Evolutionary conservation across 2,113 vertebrate genomes (phyloP), one percentile per base, ranked within the genome.

Genomic region (Silurus asotus): DNA sequence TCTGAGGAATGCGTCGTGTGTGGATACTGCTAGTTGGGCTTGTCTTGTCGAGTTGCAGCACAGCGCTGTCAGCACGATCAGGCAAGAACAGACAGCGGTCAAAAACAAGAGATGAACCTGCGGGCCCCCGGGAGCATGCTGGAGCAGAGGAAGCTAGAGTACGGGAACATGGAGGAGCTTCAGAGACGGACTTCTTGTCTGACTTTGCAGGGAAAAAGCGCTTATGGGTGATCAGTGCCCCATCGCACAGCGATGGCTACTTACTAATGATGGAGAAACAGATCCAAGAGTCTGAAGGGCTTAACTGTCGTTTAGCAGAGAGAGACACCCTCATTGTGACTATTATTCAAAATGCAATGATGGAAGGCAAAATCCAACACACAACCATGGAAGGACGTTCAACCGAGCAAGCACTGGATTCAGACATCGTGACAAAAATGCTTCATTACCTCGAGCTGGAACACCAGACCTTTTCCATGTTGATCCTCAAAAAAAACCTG

Each of bases 251-350:
- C 62, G 92, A 96, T 82, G 83, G 93, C 88, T 96, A 96, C 86
- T 92, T 95, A 23, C 94, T 56, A 1, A 94, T 96, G 94, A 95
- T 95, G 95, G 93, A 96, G 90, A 94, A 95, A 88, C 95, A 96
- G 79, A 91, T 96, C 48, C 91, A 94, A 82, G 93, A 94, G 13
- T 90, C 93, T 84, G 92, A 92, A 88, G 92, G 89, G 3, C 88
- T 96, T 28, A 93, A 93, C 88, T 96, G 95, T 70, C 93, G 78
- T n/a, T 90, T 96, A 49, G 95, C 94, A 58, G 93, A 94, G 75
- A 93, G 95, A 91, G 94, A 96, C 87, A 95, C 94, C 0, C 91
- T 94, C 76, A 91, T 95, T 53, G 89, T 96, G 75, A 94, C 91
- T 83, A 91, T 96, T 87, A 94, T 96, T 89, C 94, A 95, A 89